phyloP scores from a whole-genome alignment of 2,797 vertebrate genomes.

The Xenops minutus region DNA sequence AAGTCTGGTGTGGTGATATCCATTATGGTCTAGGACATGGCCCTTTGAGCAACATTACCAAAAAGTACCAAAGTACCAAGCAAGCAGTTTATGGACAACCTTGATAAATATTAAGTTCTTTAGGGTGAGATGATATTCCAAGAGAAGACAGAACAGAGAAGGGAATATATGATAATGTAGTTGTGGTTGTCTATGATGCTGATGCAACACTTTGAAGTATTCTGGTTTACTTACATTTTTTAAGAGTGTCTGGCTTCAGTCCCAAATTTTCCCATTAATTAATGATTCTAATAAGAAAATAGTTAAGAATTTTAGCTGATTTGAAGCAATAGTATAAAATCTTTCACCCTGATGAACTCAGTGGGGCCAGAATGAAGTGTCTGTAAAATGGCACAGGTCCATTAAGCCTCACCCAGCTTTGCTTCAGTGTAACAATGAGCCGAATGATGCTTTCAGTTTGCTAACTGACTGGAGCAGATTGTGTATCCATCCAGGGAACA shows the following conservation, averaged over 20 bases:
- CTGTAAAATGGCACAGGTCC: not conserved
- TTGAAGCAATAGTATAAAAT: not conserved
- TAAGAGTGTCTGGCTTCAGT: not conserved
- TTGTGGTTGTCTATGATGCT: not conserved
- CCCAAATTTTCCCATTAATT: not conserved
- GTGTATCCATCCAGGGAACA: constrained; percentile 45
- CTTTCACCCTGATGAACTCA: not conserved
- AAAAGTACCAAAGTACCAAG: not conserved
- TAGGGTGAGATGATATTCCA: not conserved
- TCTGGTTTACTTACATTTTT: not conserved
- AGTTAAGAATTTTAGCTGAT: not conserved
- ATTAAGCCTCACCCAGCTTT: constrained; percentile 2
- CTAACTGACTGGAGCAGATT: not conserved
- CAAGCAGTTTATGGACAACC: not conserved
- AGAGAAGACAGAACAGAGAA: not conserved
- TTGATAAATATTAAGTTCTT: not conserved
- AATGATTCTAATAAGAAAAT: not conserved
- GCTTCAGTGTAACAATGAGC: not conserved
- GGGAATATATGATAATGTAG: not conserved
- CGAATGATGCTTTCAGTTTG: constrained; percentile 55
- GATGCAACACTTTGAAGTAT: not conserved
- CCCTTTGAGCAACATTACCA: not conserved
- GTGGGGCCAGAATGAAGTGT: not conserved
- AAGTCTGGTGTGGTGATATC: not conserved
- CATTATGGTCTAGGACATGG: not conserved